A percentile compares a stretch with the other conserved stretches of the same genome.
Evolutionary conservation across 2,797 vertebrate genomes (phyloP).

Genomic region (Gallinago solitaria): DNA sequence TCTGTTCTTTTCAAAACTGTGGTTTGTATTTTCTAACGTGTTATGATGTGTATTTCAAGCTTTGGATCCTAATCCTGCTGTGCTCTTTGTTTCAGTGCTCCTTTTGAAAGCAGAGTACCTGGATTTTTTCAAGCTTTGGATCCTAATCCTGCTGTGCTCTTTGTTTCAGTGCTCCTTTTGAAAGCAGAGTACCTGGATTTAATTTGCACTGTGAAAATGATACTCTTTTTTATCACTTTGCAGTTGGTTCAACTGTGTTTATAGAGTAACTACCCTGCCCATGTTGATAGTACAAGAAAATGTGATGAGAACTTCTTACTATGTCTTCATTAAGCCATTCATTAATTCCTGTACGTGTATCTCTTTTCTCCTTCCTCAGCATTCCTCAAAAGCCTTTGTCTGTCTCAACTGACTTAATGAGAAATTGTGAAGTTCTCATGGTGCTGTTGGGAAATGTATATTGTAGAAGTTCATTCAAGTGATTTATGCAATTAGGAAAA

Average conservation of each 20-base stretch:
- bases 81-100: not conserved
- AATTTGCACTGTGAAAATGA: not conserved
- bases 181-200: not conserved
- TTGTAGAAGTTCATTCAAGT: not conserved
- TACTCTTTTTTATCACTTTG: not conserved
- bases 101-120: not conserved
- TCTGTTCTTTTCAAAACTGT: not conserved
- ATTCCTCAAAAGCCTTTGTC: slow-evolving; percentile 27
- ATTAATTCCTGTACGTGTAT: not conserved
- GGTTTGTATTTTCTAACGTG: not conserved
- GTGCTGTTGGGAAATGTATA: not conserved
- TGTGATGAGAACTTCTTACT: not conserved
- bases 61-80: not conserved
- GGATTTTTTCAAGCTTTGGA: not conserved
- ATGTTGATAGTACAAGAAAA: not conserved
- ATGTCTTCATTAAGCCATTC: not conserved
- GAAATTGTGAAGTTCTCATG: slow-evolving; percentile 45
- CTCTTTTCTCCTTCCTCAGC: not conserved
- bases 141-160: not conserved
- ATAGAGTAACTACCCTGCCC: not conserved
- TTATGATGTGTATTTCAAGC: not conserved
- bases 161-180: not conserved
- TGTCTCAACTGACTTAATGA: not conserved
- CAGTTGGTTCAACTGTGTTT: not conserved
- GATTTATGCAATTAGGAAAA: slow-evolving; percentile 43